Base-by-base conservation (phyloP, 2,797 vertebrate genomes). In the Echeneis naucrates region DNA sequence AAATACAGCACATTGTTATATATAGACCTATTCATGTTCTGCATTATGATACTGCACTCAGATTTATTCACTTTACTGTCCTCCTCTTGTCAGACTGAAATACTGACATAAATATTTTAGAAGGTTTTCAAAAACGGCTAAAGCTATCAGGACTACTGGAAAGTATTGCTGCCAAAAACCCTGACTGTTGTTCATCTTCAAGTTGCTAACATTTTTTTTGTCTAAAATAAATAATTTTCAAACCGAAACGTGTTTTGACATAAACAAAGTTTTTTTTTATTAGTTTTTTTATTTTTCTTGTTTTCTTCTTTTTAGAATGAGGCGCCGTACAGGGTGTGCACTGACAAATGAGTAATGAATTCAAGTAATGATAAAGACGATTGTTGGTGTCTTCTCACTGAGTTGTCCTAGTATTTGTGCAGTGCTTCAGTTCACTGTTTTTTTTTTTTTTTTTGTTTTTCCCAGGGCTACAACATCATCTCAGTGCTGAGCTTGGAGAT, bases 391-490 rank as follows among this genome's bases (percentile, higher is more conserved):
- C 8, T 4, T 54, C 17, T 38, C 16, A 9, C 16, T 2, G 1
- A 11, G 38, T 24, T 5, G 13, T 38, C 48, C 50, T 1, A 19
- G 45, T 62, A 1, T 59, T 40, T 19, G 3, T 24, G 13, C 23
- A 6, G 26, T 4, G 9, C 35, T 48, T 8, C 12, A 50, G 4
- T 56, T 64, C 32, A 48, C 19, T 17, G 3, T 63, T 55, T 68
- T 13, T 12, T 44, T 21, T 77, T 12, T 72, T 0, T 11, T 59
- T 54, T 10, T 32, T 52, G n/a, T n/a, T n/a, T n/a, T n/a, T n/a
- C n/a, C n/a, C 68, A 99, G 98, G 97, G 96, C 77, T 97, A 97
- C 88, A 98, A 96, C 90, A 97, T 98, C 80, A 97, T 98, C 91
- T 95, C 96, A 50, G 95, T 99, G 92, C 92, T 99, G 72, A 97